Evolutionary conservation across 1,140 invertebrate genomes (phyloP).

Genomic region (Panulirus ornatus): DNA sequence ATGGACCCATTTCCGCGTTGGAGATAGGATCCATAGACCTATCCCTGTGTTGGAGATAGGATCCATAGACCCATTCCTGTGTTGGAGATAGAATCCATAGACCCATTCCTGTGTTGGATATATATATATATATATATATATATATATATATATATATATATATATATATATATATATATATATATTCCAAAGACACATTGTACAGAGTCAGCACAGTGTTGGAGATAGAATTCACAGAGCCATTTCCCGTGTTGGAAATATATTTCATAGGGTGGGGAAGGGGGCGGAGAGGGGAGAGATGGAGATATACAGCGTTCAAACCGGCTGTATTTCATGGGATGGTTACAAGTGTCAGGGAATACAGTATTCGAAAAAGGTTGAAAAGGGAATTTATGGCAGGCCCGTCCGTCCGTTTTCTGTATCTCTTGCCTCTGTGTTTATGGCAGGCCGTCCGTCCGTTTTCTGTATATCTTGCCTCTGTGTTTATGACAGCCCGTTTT

Average conservation of each 20-base stretch:
- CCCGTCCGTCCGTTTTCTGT: too few species aligned
- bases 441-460: too few species aligned
- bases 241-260: neutral
- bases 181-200: neutral
- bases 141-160: neutral
- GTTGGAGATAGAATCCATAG: neutral
- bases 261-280: too few species aligned
- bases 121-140: neutral
- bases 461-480: too few species aligned
- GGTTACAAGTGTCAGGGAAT: too few species aligned
- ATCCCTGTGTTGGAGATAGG: neutral
- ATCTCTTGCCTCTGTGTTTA: too few species aligned
- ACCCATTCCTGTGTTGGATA: neutral
- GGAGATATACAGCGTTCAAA: neutral
- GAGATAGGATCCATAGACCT: neutral
- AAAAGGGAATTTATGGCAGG: neutral
- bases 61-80: neutral
- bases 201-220: neutral
- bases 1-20: neutral
- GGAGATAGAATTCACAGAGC: neutral
- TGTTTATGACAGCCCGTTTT: too few species aligned
- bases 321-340: neutral
- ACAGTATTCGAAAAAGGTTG: neutral
- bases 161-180: neutral
- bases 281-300: too few species aligned